A percentile compares a stretch with the other conserved stretches of the same genome.
phyloP scores from a whole-genome alignment of 2,888 invertebrate genomes.

The Tetragnatha montana region DNA sequence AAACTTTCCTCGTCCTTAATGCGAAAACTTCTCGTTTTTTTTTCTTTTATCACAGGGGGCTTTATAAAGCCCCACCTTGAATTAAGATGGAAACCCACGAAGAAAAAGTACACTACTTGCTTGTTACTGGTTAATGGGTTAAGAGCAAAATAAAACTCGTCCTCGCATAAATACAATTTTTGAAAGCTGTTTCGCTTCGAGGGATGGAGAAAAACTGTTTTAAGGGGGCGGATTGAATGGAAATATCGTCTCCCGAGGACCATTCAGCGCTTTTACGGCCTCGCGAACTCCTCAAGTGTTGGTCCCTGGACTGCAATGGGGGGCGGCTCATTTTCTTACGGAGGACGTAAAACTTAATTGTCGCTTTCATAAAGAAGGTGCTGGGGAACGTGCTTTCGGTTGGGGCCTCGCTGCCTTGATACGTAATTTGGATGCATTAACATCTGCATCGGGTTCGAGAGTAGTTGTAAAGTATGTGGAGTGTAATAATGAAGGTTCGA shows the following conservation, averaged over 20 bases:
- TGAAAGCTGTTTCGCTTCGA: slow-evolving; percentile 24
- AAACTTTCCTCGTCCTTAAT: not conserved
- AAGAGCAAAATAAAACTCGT: slow-evolving; percentile 28
- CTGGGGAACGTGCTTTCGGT: not conserved
- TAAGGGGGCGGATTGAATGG: slow-evolving; percentile 2
- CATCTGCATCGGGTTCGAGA: too few relatives aligned
- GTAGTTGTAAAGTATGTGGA: too few relatives aligned
- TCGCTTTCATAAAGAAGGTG: slow-evolving; percentile 29
- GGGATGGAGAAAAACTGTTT: slow-evolving; percentile 20
- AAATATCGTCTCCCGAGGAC: slow-evolving; percentile 9
- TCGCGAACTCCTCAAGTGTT: slow-evolving; percentile 8
- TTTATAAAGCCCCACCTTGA: slow-evolving; percentile 33
- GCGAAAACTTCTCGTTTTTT: slow-evolving; percentile 13
- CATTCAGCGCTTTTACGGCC: slow-evolving; percentile 32
- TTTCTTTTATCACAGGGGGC: not conserved
- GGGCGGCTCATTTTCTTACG: slow-evolving; percentile 16
- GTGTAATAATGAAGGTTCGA: too few relatives aligned
- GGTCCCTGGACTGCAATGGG: slow-evolving; percentile 5
- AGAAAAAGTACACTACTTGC: slow-evolving; percentile 14
- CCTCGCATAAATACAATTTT: slow-evolving; percentile 45
- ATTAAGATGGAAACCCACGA: slow-evolving; percentile 34
- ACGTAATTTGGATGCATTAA: too few relatives aligned
- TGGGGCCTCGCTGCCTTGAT: too few relatives aligned
- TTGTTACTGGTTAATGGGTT: slow-evolving; percentile 24
- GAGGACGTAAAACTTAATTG: slow-evolving; percentile 24